These are phyloP conservation scores for Odontesthes bonariensis DNA, from an alignment of 2,113 vertebrate genomes.

Conservation along the genomic window DNA sequence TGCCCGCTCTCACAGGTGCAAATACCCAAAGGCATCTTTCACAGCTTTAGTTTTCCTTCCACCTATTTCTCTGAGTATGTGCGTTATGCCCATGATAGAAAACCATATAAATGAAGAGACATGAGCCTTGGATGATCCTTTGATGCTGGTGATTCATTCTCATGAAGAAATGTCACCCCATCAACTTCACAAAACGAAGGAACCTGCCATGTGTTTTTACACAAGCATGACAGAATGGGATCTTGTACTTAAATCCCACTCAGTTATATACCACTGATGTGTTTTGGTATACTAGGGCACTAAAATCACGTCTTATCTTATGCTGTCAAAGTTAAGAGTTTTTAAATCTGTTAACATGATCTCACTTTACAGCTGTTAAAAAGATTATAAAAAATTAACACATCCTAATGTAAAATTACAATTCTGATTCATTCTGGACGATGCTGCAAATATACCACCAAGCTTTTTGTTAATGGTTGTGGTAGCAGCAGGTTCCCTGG, in stretches of 20 bases:
- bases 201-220: conserved; percentile 2
- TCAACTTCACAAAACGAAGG: conserved; percentile 34
- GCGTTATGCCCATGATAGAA: conserved; percentile 37
- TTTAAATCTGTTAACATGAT: neutral
- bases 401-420: neutral
- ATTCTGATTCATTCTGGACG: neutral
- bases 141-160: conserved; percentile 74
- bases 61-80: neutral
- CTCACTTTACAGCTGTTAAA: neutral
- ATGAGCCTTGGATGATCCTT: conserved; percentile 61
- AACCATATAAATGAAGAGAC: conserved; percentile 70
- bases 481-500: too few relatives aligned
- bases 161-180: conserved; percentile 56
- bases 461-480: too few relatives aligned
- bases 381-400: too few relatives aligned
- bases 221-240: conserved; percentile 14
- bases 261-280: conserved; percentile 10
- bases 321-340: neutral
- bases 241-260: conserved; percentile 1
- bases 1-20: conserved; percentile 23
- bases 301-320: neutral
- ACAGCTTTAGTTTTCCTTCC: conserved; percentile 18
- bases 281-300: neutral
- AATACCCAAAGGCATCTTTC: conserved; percentile 39
- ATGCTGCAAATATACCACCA: too few relatives aligned